Conservation (phyloP, 64 coral and sea anemone species). For the Anthopleura sola region DNA sequence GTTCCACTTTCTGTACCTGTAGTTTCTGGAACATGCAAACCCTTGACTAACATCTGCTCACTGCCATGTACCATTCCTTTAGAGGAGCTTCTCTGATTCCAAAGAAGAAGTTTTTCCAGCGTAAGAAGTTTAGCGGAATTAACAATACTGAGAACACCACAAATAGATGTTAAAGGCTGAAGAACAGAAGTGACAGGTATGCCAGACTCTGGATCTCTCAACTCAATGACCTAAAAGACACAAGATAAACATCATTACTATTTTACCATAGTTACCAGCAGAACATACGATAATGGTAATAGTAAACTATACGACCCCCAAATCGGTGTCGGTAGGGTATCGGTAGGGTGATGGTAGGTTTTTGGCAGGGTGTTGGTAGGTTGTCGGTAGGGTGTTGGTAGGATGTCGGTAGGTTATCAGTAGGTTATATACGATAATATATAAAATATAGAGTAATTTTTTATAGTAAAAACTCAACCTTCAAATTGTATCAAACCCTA, state of each 20-base stretch:
- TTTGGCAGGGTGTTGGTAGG: no score
- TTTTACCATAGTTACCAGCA: neutral
- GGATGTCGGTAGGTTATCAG: no score
- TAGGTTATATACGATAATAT: no score
- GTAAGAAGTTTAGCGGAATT: constrained; percentile 45
- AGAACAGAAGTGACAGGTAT: constrained; percentile 65
- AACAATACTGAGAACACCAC: constrained; percentile 54
- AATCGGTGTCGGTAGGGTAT: no score
- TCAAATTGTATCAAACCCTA: no score
- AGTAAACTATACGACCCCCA: no score
- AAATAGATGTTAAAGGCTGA: constrained; percentile 75
- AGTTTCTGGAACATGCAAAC: neutral
- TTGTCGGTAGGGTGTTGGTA: no score
- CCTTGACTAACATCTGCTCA: neutral
- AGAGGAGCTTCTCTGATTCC: neutral
- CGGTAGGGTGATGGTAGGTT: no score
- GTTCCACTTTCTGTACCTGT: neutral
- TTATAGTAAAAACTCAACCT: no score
- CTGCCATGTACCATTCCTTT: neutral
- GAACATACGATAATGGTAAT: no score
- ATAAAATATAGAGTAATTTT: no score
- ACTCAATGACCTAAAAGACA: constrained; percentile 64
- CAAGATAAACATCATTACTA: neutral
- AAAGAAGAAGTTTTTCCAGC: constrained; percentile 70
- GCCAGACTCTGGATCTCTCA: constrained; percentile 54